A percentile compares a stretch with the other conserved stretches of the same genome.
Evolutionary conservation across 2,888 invertebrate genomes (phyloP).

Genomic region (Leptopilina myrica): DNA sequence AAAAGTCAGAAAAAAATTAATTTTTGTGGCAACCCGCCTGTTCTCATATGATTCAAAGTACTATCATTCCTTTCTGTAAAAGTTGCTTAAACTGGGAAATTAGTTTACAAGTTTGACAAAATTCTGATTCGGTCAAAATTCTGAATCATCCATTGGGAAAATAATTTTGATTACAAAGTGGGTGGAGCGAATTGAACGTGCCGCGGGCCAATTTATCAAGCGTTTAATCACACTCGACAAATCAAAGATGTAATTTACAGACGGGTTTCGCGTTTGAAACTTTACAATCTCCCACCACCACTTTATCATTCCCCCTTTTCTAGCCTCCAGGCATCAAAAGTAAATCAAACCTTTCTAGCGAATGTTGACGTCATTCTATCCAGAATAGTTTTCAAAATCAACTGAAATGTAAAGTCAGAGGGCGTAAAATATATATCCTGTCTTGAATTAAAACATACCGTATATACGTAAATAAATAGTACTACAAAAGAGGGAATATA

Average conservation of each 20-base stretch:
- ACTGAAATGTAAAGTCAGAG: conserved; percentile 32
- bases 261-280: conserved; percentile 56
- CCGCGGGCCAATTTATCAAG: conserved; percentile 55
- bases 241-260: conserved; percentile 61
- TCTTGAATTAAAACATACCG: conserved; percentile 10
- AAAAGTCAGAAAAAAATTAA: too few species aligned
- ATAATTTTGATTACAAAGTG: conserved; percentile 49
- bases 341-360: conserved; percentile 57
- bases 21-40: too few species aligned
- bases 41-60: too few species aligned
- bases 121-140: conserved; percentile 8
- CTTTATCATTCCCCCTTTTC: conserved; percentile 23
- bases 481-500: too few species aligned
- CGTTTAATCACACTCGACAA: conserved; percentile 61
- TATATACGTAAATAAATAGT: too few species aligned
- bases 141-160: conserved; percentile 34
- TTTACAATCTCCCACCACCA: conserved; percentile 48
- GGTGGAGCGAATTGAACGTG: conserved; percentile 55
- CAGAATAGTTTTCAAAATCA: conserved; percentile 25
- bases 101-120: not conserved
- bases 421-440: conserved; percentile 39
- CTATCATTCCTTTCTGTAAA: too few species aligned
- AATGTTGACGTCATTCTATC: conserved; percentile 16
- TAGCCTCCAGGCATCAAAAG: conserved; percentile 56
- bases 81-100: too few species aligned